A percentile compares a stretch with the other conserved stretches of the same genome.
phyloP scores from a whole-genome alignment of 2,888 invertebrate species.

The Nymphalis c-album region DNA sequence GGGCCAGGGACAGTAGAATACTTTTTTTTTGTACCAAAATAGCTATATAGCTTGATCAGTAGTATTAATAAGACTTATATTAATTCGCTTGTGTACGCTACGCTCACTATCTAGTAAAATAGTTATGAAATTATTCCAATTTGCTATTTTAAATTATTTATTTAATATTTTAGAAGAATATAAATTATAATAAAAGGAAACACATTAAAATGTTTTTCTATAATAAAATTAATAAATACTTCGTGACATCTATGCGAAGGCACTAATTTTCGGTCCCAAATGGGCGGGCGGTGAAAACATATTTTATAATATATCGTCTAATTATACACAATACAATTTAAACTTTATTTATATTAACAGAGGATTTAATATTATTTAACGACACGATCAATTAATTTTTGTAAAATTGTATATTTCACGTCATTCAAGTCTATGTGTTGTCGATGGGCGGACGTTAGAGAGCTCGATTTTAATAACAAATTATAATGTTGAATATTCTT shows the following conservation, averaged over 20 bases:
- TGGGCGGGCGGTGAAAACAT: slow-evolving; percentile 55
- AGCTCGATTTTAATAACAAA: slow-evolving; percentile 51
- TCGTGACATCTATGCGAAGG: slow-evolving; percentile 65
- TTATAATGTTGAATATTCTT: slow-evolving; percentile 37
- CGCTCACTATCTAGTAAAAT: not conserved
- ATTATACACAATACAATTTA: slow-evolving; percentile 19
- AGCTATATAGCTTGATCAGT: no score
- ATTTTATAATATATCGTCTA: slow-evolving; percentile 40
- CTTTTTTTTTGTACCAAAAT: no score
- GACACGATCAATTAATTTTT: slow-evolving; percentile 31
- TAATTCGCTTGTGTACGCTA: not conserved
- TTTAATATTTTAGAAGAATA: not conserved
- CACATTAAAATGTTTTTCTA: slow-evolving; percentile 42
- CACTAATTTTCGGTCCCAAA: slow-evolving; percentile 57
- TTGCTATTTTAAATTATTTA: not conserved
- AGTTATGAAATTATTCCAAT: not conserved
- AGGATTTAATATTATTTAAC: slow-evolving; percentile 13
- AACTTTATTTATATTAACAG: slow-evolving; percentile 29
- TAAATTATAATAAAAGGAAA: slow-evolving; percentile 23
- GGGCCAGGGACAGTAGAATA: no score
- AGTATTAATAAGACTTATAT: not conserved
- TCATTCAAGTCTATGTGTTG: slow-evolving; percentile 56
- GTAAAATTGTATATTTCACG: slow-evolving; percentile 50
- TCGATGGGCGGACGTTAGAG: slow-evolving; percentile 57
- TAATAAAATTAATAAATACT: slow-evolving; percentile 58